Evolutionary conservation across 2,888 invertebrate genomes (phyloP).

Genomic region (Thelaira solivaga): DNA sequence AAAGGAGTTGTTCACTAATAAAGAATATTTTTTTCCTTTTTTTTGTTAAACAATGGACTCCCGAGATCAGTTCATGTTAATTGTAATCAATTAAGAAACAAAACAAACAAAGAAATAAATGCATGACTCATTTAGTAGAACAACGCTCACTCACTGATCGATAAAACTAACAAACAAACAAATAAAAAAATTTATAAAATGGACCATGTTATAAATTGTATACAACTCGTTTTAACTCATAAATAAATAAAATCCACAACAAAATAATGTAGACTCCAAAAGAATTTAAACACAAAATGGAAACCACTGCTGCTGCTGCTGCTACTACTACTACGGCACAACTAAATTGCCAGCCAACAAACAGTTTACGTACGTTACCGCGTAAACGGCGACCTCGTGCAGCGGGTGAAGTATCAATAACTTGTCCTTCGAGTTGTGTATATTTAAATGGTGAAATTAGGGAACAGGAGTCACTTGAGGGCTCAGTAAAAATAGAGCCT

Average conservation of each 20-base stretch:
- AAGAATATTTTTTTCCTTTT: constrained; percentile 13
- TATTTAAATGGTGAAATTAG: constrained; percentile 71
- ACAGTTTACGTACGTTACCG: constrained; percentile 71
- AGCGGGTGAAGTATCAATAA: constrained; percentile 75
- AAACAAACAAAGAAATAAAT: constrained; percentile 9
- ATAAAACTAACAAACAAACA: constrained; percentile 27
- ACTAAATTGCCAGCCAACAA: constrained; percentile 56
- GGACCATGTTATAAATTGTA: constrained; percentile 17
- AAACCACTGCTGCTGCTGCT: constrained; percentile 31
- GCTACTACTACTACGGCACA: too few species aligned
- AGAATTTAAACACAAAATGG: constrained; percentile 46
- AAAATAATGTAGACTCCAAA: constrained; percentile 61
- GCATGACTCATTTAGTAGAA: constrained; percentile 38
- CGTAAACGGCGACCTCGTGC: constrained; percentile 76
- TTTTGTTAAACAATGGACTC: constrained; percentile 9
- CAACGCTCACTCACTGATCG: constrained; percentile 18
- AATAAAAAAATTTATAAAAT: constrained; percentile 1
- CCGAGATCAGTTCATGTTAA: constrained; percentile 44
- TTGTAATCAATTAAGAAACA: constrained; percentile 59
- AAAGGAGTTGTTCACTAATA: constrained; percentile 44
- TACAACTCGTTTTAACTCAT: constrained; percentile 27
- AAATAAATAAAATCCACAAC: constrained; percentile 33
- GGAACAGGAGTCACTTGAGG: constrained; percentile 58
- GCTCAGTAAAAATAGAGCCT: constrained; percentile 65
- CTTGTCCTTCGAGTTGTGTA: constrained; percentile 72